Evolutionary conservation across 2,797 vertebrate species (phyloP), one percentile per base, ranked within the genome.

Genomic region (Pitangus sulphuratus): DNA sequence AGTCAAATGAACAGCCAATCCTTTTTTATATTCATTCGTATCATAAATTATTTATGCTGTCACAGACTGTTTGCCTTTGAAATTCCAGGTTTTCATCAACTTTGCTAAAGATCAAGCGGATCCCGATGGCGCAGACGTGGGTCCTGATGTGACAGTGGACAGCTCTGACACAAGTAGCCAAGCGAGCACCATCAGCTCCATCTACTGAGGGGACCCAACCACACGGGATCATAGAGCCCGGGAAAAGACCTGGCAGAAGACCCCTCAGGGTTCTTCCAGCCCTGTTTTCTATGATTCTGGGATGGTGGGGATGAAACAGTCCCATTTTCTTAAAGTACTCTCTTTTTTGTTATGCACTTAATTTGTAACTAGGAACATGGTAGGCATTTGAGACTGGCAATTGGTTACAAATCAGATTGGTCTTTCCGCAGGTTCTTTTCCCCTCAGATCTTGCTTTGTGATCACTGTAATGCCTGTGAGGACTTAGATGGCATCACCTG

Each of bases 51-150:
- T 85, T 91, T 60, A 58, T 47, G 12, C 37, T 64, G 65, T 48
- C 70, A 65, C 56, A 18, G 11, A 76, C 58, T 94, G 37, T 88
- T 94, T 97, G 93, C 61, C 83, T 89, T 92, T 95, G 37, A 91
- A 96, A 45, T 89, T 95, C 50, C 50, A 99, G 99, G 99, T 99
- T 97, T 99, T 99, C 97, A 99, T 99, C 98, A 99, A 99, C 98
- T 99, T 99, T 90, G 99, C 99, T 87, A 98, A 98, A 98, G 98
- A 97, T 53, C 99, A 99, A 64, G 95, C 75, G 30, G 98, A 94
- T 82, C 96, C 98, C 37, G 98, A 97, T 1, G 62, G 93, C 1
- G 3, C 0, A 0, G 98, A 98, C 3, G n/a, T 48, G 4, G 95
- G 89, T 33, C 84, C 95, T 12, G 93, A 93, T 13, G 80, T 93